Percentiles rank a stretch among this genome's conserved stretches.
These are phyloP conservation scores for Hippocampus comes DNA, from an alignment of 2,113 vertebrate species.

Conservation along the genomic window DNA sequence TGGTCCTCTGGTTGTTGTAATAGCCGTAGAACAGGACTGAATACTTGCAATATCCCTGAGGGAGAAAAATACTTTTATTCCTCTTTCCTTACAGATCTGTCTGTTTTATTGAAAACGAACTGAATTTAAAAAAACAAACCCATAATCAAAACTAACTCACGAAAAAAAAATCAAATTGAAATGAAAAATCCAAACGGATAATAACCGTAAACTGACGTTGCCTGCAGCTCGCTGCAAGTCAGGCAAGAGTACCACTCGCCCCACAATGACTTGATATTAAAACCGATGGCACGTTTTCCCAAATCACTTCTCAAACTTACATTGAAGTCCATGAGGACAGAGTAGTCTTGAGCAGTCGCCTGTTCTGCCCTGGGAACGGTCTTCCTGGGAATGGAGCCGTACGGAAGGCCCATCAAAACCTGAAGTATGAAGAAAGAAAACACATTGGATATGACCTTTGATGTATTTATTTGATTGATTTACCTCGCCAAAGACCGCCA, in stretches of 20 bases:
- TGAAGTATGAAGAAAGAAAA: conserved; percentile 35
- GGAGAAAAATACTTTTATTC: background rate
- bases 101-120: background rate
- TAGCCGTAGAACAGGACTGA: conserved; percentile 95
- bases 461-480: no score
- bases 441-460: background rate
- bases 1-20: conserved; percentile 90
- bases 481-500: no score
- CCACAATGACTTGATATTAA: no score
- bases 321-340: conserved; percentile 94
- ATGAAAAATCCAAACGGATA: no score
- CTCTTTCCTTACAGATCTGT: background rate
- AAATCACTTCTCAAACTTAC: conserved; percentile 64
- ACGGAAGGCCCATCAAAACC: conserved; percentile 93
- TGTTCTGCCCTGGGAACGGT: conserved; percentile 90
- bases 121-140: no score
- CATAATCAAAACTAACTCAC: no score
- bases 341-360: conserved; percentile 88
- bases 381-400: conserved; percentile 92
- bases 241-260: no score
- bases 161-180: no score
- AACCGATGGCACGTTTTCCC: background rate
- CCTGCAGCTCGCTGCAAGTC: no score
- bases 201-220: no score
- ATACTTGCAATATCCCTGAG: conserved; percentile 93